Percentiles rank a stretch among this genome's conserved stretches.
These are phyloP conservation scores for Cryptus viduatorius DNA, from an alignment of 2,888 invertebrate genomes.

Conservation along the genomic window DNA sequence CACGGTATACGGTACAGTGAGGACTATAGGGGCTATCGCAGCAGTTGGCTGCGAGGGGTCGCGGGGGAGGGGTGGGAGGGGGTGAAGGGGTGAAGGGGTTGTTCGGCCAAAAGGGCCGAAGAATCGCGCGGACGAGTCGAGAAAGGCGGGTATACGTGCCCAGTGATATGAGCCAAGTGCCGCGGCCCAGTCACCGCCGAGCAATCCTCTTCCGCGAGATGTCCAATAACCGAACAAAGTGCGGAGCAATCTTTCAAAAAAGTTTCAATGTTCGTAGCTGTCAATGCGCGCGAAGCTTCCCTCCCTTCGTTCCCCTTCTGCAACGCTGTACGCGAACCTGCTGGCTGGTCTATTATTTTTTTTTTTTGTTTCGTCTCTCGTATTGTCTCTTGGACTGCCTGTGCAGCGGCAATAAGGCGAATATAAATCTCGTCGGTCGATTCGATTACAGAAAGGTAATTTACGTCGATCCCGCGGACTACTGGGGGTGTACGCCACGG, in stretches of 20 bases:
- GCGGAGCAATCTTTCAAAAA: slow-evolving; percentile 78
- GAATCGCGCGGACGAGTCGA: slow-evolving; percentile 35
- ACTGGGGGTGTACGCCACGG: neutral
- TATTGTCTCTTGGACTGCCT: slow-evolving; percentile 8
- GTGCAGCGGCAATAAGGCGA: slow-evolving; percentile 79
- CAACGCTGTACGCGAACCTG: neutral
- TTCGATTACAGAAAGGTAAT: slow-evolving; percentile 82
- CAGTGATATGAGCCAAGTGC: slow-evolving; percentile 36
- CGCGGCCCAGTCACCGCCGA: slow-evolving; percentile 50
- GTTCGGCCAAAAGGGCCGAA: neutral
- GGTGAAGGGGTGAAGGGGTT: too few species aligned
- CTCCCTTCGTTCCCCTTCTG: neutral
- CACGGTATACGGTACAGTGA: neutral
- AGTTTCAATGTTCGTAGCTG: slow-evolving; percentile 70
- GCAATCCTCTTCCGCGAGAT: slow-evolving; percentile 57
- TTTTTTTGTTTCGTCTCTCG: slow-evolving; percentile 13
- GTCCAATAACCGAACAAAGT: slow-evolving; percentile 73
- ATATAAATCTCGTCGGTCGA: slow-evolving; percentile 81
- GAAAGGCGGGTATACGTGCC: slow-evolving; percentile 46
- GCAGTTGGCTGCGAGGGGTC: neutral
- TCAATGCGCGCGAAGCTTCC: slow-evolving; percentile 18
- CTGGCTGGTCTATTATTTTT: neutral
- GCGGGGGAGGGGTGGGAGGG: too few species aligned
- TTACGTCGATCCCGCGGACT: slow-evolving; percentile 25
- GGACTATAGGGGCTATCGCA: neutral